A percentile compares a stretch with the other conserved stretches of the same genome.
phyloP scores from a whole-genome alignment of 2,888 invertebrate species.

The Tetranychus truncatus region DNA sequence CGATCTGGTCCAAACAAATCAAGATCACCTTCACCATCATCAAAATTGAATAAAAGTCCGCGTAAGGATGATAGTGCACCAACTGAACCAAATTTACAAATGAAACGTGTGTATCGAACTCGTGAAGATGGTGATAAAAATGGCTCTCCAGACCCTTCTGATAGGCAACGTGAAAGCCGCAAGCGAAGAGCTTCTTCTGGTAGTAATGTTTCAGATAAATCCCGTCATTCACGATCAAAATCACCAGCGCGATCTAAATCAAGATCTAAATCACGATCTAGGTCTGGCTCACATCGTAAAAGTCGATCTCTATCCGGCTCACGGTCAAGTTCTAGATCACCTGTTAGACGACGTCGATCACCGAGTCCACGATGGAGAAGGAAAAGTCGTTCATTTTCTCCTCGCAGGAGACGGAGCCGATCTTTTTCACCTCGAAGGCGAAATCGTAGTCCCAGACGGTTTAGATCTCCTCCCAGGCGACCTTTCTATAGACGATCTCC shows the following conservation, averaged over 20 bases:
- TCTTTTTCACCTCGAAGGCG: constrained; percentile 6
- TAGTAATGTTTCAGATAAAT: not conserved
- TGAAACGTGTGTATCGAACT: not conserved
- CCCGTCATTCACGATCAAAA: constrained; percentile 5
- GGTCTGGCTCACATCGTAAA: constrained; percentile 8
- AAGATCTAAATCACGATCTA: constrained; percentile 19
- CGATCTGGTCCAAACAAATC: constrained; percentile 4
- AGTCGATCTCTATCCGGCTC: constrained; percentile 23
- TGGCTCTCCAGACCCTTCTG: not conserved
- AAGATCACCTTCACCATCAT: constrained; percentile 11
- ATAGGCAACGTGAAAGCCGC: not conserved
- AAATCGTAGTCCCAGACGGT: constrained; percentile 1
- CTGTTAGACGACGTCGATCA: constrained; percentile 23
- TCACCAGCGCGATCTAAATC: constrained; percentile 12
- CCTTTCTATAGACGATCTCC: constrained; percentile 2
- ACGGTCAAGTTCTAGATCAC: constrained; percentile 25
- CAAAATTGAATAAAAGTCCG: not conserved
- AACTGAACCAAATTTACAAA: not conserved
- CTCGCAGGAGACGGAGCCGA: not conserved
- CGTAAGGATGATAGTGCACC: not conserved
- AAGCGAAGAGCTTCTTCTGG: not conserved
- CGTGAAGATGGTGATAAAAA: not conserved
- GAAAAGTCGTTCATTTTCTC: constrained; percentile 1
- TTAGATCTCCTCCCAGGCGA: constrained; percentile 4
- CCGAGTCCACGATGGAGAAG: constrained; percentile 22